A percentile compares a stretch with the other conserved stretches of the same genome.
Evolutionary conservation across 2,113 vertebrate species (phyloP).

Genomic region (Ancistrus triradiatus): DNA sequence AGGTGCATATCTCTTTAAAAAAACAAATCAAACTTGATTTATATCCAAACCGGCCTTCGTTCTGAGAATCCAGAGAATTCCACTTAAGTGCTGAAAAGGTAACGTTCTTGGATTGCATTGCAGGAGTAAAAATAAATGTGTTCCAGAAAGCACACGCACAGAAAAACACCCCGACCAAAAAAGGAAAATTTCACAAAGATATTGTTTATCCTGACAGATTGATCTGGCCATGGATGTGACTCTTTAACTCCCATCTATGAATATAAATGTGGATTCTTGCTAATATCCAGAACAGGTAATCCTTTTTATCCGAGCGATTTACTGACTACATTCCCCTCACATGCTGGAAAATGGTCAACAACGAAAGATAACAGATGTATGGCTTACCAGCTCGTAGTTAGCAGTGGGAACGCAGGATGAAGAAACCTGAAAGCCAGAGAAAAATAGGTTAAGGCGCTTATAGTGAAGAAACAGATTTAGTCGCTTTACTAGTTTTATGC

Average conservation of each 20-base stretch:
- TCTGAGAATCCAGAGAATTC: slow-evolving; percentile 11
- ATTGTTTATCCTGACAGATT: slow-evolving; percentile 28
- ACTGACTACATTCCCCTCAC: slow-evolving; percentile 23
- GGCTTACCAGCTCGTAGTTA: slow-evolving; percentile 85
- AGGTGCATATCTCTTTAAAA: too few relatives aligned
- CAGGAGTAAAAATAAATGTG: slow-evolving; percentile 24
- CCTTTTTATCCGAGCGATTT: slow-evolving; percentile 20
- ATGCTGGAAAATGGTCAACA: too few relatives aligned
- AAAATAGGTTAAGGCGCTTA: slow-evolving; percentile 9
- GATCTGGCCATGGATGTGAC: slow-evolving; percentile 11
- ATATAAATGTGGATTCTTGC: slow-evolving; percentile 28
- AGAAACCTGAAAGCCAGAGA: slow-evolving; percentile 71
- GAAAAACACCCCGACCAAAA: slow-evolving; percentile 58
- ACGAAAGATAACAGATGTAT: too few relatives aligned
- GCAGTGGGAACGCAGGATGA: slow-evolving; percentile 77
- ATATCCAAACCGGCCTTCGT: slow-evolving; percentile 5
- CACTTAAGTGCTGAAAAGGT: slow-evolving; percentile 17
- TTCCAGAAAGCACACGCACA: slow-evolving; percentile 10
- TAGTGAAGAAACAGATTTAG: too few relatives aligned
- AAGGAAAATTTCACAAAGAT: slow-evolving; percentile 49
- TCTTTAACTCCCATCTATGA: slow-evolving; percentile 19
- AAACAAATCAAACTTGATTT: too few relatives aligned
- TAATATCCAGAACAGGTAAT: slow-evolving; percentile 22
- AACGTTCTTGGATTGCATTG: slow-evolving; percentile 28
- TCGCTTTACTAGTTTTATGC: too few relatives aligned